Evolutionary conservation across 2,113 vertebrate genomes (phyloP).

Genomic region (Cepphus grylle): DNA sequence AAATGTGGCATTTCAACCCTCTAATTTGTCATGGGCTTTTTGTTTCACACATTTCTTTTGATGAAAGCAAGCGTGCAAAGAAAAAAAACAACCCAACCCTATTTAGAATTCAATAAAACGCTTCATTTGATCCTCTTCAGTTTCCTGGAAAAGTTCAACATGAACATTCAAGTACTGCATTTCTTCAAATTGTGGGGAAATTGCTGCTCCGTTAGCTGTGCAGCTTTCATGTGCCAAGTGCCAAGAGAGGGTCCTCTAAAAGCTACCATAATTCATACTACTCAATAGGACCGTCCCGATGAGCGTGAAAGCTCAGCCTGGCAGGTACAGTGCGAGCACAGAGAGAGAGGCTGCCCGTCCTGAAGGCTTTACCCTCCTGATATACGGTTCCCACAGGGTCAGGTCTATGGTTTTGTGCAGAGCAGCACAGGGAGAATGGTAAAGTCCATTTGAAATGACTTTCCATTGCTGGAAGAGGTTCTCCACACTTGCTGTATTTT

Average conservation of each 20-base stretch:
- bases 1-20: slow-evolving; percentile 4
- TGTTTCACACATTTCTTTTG: neutral
- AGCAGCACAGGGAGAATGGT: neutral
- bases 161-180: neutral
- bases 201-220: neutral
- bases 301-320: neutral
- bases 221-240: neutral
- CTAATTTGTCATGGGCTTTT: slow-evolving; percentile 22
- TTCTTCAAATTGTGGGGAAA: neutral
- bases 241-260: neutral
- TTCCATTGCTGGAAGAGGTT: neutral
- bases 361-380: neutral
- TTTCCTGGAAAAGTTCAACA: slow-evolving; percentile 34
- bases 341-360: neutral
- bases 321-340: neutral
- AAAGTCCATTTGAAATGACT: neutral
- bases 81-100: neutral
- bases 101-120: slow-evolving; percentile 7
- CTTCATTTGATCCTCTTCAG: slow-evolving; percentile 41
- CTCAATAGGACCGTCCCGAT: fast-evolving
- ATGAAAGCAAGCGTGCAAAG: neutral
- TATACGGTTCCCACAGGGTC: neutral
- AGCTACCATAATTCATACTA: neutral
- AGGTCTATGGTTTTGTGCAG: neutral
- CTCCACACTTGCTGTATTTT: neutral